Evolutionary conservation across 2,113 vertebrate genomes (phyloP).

Genomic region (Indicator maculatus): DNA sequence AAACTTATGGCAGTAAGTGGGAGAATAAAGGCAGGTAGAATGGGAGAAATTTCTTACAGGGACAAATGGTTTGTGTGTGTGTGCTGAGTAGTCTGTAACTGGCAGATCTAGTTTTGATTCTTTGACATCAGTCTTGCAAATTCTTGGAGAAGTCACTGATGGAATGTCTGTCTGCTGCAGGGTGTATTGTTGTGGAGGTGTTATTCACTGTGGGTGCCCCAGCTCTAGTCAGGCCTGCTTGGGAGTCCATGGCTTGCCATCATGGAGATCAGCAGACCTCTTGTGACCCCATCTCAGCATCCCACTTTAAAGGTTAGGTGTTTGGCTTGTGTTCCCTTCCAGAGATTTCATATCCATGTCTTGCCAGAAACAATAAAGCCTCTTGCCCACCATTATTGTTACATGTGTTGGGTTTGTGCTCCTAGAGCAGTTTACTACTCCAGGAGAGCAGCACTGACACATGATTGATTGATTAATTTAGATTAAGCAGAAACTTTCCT

Average conservation of each 20-base stretch:
- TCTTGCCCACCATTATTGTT: background rate
- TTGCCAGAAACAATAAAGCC: background rate
- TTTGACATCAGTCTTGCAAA: background rate
- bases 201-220: background rate
- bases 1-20: background rate
- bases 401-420: background rate
- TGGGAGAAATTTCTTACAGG: background rate
- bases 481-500: background rate
- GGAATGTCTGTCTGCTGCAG: background rate
- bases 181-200: rapidly evolving
- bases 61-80: background rate
- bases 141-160: background rate
- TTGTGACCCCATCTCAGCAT: background rate
- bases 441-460: background rate
- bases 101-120: background rate
- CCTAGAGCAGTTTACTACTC: background rate
- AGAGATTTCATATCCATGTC: background rate
- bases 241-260: rapidly evolving
- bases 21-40: background rate
- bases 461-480: background rate
- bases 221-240: background rate
- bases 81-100: background rate
- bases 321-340: background rate
- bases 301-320: background rate
- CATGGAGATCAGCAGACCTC: background rate